Evolutionary conservation across 2,113 vertebrate genomes (phyloP).

Genomic region (Sylvilagus bachmani): DNA sequence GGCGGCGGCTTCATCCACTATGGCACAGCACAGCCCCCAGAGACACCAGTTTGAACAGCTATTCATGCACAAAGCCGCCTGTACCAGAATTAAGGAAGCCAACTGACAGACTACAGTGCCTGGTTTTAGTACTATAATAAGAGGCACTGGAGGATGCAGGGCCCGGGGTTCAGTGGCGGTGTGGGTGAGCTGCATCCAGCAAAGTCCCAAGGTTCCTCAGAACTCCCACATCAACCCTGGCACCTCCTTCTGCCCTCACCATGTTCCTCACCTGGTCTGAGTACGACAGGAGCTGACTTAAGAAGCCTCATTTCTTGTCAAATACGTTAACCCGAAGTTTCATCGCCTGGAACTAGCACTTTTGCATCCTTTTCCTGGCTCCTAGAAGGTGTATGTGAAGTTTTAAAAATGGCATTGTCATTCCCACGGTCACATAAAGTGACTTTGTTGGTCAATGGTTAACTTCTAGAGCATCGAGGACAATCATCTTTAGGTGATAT

Average conservation of each 20-base stretch:
- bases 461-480: neutral
- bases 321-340: constrained; percentile 1
- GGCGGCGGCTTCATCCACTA: too few species aligned
- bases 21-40: too few species aligned
- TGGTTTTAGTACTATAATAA: too few species aligned
- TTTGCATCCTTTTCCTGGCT: constrained; percentile 28
- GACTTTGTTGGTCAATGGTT: constrained; percentile 27
- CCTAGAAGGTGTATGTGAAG: neutral
- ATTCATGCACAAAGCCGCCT: too few species aligned
- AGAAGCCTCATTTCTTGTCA: constrained; percentile 49
- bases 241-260: neutral
- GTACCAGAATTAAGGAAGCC: too few species aligned
- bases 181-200: neutral
- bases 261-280: constrained; percentile 99
- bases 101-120: too few species aligned
- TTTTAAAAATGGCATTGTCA: constrained; percentile 50
- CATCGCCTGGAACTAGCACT: neutral
- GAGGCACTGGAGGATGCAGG: neutral
- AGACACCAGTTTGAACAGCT: too few species aligned
- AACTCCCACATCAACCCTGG: neutral
- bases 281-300: constrained; percentile 92
- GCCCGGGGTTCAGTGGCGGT: neutral
- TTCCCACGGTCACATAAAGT: neutral
- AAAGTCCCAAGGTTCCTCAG: neutral
- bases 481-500: constrained; percentile 9